Percentiles rank a stretch among this genome's conserved stretches.
These are phyloP conservation scores for Euwallacea fornicatus DNA, from an alignment of 1,140 invertebrate species.

Conservation along the genomic window DNA sequence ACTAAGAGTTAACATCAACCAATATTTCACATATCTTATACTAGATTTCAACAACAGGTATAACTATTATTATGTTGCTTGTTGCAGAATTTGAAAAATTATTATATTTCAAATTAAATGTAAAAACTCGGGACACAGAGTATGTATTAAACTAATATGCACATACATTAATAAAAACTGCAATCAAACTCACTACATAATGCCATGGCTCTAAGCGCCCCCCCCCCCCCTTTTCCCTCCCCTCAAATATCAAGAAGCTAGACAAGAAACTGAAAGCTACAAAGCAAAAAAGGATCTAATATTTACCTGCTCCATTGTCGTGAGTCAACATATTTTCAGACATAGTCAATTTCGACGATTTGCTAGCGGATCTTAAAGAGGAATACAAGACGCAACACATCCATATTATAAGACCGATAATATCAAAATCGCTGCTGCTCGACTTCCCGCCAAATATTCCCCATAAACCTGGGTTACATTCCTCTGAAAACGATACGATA, in stretches of 20 bases:
- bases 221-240: background rate
- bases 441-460: slow-evolving; percentile 54
- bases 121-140: too few relatives aligned
- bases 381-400: slow-evolving; percentile 95
- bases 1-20: too few relatives aligned
- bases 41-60: too few relatives aligned
- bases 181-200: slow-evolving; percentile 46
- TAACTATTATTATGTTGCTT: too few relatives aligned
- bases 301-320: slow-evolving; percentile 67
- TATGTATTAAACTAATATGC: too few relatives aligned
- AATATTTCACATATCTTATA: too few relatives aligned
- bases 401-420: slow-evolving; percentile 91
- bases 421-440: slow-evolving; percentile 65
- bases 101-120: too few relatives aligned
- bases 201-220: slow-evolving; percentile 44
- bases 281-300: background rate
- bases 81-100: too few relatives aligned
- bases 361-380: slow-evolving; percentile 81
- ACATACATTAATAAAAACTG: too few relatives aligned
- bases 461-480: slow-evolving; percentile 78
- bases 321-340: slow-evolving; percentile 74
- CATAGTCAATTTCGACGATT: slow-evolving; percentile 74
- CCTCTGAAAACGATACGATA: slow-evolving; percentile 39
- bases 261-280: too few relatives aligned
- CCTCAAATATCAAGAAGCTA: too few relatives aligned